Evolutionary conservation across 2,888 invertebrate species (phyloP), one percentile per base, ranked within the genome.

Genomic region (Temnothorax unifasciatus): DNA sequence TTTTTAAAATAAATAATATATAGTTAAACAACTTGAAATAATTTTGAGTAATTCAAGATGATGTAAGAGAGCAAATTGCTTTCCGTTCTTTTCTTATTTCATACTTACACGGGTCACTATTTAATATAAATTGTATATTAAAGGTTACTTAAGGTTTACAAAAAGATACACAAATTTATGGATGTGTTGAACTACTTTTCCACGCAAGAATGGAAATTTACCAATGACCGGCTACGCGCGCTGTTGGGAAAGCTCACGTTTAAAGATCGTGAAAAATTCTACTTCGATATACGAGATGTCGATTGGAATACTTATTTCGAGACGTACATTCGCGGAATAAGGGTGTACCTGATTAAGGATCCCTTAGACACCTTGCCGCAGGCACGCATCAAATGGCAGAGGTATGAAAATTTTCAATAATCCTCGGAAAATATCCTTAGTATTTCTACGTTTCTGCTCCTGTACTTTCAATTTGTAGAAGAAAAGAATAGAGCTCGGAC

Each of bases 291-390:
- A 87, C 95, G 95, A 0, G 96, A 96, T 44, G 95, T 98, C 91
- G 96, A 97, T 59, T 99, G 98, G 98, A 96, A 97, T 6, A 95
- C 96, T 0, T 98, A 97, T 91, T 96, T 97, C 91, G 95, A 96
- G 85, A 96, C 95, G 63, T 97, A 97, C 90, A 95, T 97, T 9
- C 95, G 96, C 94, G 98, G 98, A 3, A 96, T 97, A 66, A 96
- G 98, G 87, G 96, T 97, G 1, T 98, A 97, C 93, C 95, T 98
- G 13, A 95, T 98, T 54, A 98, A 98, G 91, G 98, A 98, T 92
- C 97, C 97, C 29, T 93, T 97, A 2, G 97, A 97, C 0, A 97
- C 97, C 0, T 94, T 98, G 77, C 97, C 97, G 0, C 96, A 96
- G 91, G 97, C 96, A 8, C 93, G 94, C 69, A 92, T 94, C 69